Conservation (phyloP, 2,888 invertebrate genomes). For the Nineta flava region DNA sequence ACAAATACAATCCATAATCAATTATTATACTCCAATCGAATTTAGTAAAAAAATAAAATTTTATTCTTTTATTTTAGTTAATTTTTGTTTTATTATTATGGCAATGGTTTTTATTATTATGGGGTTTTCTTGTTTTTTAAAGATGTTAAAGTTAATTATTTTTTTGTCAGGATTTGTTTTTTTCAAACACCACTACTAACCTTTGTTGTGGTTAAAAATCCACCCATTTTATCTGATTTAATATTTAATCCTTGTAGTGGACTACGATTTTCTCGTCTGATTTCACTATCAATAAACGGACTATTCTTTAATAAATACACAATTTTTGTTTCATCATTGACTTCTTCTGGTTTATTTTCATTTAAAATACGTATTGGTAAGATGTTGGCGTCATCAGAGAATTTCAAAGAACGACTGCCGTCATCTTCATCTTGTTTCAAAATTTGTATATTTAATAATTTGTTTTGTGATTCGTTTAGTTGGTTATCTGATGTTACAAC, state of each 20-base stretch:
- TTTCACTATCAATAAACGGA: background rate
- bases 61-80: no score
- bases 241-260: background rate
- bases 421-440: conserved; percentile 2
- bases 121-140: no score
- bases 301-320: background rate
- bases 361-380: conserved; percentile 2
- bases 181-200: no score
- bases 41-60: no score
- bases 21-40: no score
- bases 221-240: background rate
- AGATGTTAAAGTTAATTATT: no score
- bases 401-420: background rate
- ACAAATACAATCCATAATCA: no score
- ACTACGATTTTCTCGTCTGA: background rate
- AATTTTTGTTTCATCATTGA: background rate
- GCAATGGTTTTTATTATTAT: no score
- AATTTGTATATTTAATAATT: background rate
- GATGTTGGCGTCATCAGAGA: background rate
- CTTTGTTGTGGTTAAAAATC: background rate
- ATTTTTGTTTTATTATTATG: no score
- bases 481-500: conserved; percentile 25
- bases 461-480: conserved; percentile 12
- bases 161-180: no score
- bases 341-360: background rate